A percentile compares a stretch with the other conserved stretches of the same genome.
phyloP scores from a whole-genome alignment of 2,113 vertebrate genomes.

The Aramus guarauna region DNA sequence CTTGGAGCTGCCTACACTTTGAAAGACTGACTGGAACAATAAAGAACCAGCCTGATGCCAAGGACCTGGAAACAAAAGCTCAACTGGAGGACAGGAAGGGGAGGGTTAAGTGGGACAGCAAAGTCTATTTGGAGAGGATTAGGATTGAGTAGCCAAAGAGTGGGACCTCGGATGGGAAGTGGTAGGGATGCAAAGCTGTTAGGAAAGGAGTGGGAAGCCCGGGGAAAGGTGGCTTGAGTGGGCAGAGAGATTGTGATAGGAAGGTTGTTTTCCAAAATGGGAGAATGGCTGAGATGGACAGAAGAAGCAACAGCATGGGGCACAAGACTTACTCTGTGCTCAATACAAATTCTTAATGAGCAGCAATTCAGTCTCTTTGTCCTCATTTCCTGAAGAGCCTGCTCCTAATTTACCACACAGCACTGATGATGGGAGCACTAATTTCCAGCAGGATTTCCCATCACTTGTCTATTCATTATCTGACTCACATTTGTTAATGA shows the following conservation, averaged over 20 bases:
- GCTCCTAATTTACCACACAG: background rate
- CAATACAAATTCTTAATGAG: background rate
- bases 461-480: background rate
- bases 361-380: background rate
- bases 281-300: background rate
- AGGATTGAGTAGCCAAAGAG: background rate
- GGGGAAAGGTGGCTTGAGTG: background rate
- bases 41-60: background rate
- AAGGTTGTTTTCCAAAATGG: background rate
- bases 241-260: background rate
- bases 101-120: background rate
- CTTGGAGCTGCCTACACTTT: background rate
- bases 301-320: background rate
- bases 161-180: background rate
- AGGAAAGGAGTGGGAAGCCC: background rate
- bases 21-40: background rate
- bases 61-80: background rate
- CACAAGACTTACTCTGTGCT: background rate
- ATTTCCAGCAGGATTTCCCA: background rate
- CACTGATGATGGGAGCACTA: background rate
- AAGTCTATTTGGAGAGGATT: background rate
- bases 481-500: background rate
- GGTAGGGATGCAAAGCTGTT: background rate
- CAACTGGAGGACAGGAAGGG: background rate
- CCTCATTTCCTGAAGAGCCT: background rate